Evolutionary conservation across 1,140 invertebrate species (phyloP).

Genomic region (Monochamus saltuarius): DNA sequence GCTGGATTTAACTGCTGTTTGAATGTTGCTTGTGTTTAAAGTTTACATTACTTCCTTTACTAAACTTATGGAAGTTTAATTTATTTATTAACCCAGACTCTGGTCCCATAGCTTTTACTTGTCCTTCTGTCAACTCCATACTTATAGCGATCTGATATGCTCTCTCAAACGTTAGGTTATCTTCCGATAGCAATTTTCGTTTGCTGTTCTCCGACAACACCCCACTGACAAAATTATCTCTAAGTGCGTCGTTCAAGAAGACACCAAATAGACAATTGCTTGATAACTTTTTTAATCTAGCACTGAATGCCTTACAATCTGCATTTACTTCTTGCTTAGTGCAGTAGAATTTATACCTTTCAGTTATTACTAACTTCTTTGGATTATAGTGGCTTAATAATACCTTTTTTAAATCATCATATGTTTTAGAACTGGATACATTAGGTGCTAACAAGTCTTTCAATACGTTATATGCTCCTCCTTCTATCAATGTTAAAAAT

Average conservation of each 20-base stretch:
- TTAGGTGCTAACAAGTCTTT: too few species aligned
- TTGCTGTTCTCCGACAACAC: conserved; percentile 7
- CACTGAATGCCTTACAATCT: too few species aligned
- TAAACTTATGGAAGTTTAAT: background rate
- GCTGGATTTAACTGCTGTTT: background rate
- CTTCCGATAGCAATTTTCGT: conserved; percentile 7
- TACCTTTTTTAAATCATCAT: too few species aligned
- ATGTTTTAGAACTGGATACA: too few species aligned
- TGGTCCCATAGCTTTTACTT: conserved; percentile 5
- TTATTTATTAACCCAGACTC: conserved; percentile 2
- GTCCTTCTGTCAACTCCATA: conserved; percentile 10
- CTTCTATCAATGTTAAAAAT: too few species aligned
- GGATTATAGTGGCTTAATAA: too few species aligned
- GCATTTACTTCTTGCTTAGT: too few species aligned
- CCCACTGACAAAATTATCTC: conserved; percentile 12
- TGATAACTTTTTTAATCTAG: background rate
- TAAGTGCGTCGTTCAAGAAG: conserved; percentile 1
- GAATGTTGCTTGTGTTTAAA: background rate
- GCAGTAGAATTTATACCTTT: too few species aligned
- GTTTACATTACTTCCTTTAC: background rate
- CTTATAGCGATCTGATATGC: background rate
- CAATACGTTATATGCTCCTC: too few species aligned
- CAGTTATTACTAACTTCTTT: too few species aligned
- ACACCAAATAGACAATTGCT: conserved; percentile 3
- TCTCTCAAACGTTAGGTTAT: conserved; percentile 9